phyloP scores from a whole-genome alignment of 2,888 invertebrate genomes.

The Xanthia togata region DNA sequence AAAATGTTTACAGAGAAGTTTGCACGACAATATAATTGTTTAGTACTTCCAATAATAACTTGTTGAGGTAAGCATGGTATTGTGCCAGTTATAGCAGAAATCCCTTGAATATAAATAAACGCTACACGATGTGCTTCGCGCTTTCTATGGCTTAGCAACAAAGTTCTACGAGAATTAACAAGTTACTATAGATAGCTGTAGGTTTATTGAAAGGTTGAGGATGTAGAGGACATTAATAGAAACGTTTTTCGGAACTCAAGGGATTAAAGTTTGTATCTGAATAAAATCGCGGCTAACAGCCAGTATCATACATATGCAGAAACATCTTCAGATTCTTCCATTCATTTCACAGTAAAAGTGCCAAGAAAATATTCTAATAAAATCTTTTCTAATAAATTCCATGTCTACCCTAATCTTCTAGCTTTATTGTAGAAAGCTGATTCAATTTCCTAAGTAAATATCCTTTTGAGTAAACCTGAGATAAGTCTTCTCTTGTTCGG shows the following conservation, averaged over 20 bases:
- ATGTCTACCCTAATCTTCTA: constrained; percentile 25
- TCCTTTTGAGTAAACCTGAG: constrained; percentile 14
- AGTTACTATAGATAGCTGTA: not conserved
- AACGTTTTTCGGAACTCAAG: constrained; percentile 12
- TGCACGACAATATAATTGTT: not conserved
- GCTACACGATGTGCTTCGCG: constrained; percentile 6
- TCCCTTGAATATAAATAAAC: not conserved
- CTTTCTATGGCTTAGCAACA: constrained; percentile 24
- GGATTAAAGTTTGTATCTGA: constrained; percentile 2
- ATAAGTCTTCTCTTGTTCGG: constrained; percentile 24
- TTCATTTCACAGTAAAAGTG: constrained; percentile 16
- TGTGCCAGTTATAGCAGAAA: no score
- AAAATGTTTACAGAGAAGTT: not conserved
- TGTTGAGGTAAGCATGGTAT: not conserved
- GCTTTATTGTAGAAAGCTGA: constrained; percentile 15
- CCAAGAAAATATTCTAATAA: constrained; percentile 30
- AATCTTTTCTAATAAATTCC: constrained; percentile 28
- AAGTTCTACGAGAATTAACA: not conserved
- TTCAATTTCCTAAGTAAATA: constrained; percentile 32
- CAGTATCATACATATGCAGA: not conserved
- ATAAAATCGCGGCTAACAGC: not conserved
- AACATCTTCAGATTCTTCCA: constrained; percentile 4
- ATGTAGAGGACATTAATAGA: not conserved
- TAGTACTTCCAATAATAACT: not conserved
- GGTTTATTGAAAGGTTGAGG: constrained; percentile 4